Percentiles rank a stretch among this genome's conserved stretches.
These are phyloP conservation scores for Sebastes alutus DNA, from an alignment of 2,797 vertebrate genomes.

Conservation along the genomic window DNA sequence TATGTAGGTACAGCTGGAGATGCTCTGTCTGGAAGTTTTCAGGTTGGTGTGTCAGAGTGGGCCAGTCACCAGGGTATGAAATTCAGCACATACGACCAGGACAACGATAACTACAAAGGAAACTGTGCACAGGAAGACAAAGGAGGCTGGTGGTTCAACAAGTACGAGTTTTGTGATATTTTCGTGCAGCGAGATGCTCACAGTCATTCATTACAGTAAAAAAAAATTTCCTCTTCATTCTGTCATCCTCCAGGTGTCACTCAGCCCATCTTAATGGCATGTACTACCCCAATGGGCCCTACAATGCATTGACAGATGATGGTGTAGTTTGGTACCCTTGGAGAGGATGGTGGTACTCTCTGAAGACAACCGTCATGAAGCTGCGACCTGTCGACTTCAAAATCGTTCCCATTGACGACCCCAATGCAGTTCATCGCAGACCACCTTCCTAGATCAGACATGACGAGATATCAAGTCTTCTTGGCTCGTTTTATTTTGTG, in stretches of 20 bases:
- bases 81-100: constrained; percentile 93
- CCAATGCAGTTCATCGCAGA: constrained; percentile 50
- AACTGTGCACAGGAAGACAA: constrained; percentile 93
- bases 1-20: constrained; percentile 93
- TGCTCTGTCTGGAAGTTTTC: constrained; percentile 84
- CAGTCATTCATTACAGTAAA: neutral
- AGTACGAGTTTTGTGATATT: constrained; percentile 67
- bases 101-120: constrained; percentile 92
- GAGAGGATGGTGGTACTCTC: constrained; percentile 98
- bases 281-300: constrained; percentile 87
- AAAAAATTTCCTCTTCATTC: neutral
- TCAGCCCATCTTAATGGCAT: constrained; percentile 91
- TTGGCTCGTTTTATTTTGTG: neutral
- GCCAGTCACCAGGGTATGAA: constrained; percentile 90
- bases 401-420: constrained; percentile 53
- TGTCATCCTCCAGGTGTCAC: constrained; percentile 87
- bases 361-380: constrained; percentile 93
- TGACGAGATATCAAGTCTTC: neutral
- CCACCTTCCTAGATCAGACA: constrained; percentile 19
- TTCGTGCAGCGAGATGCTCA: neutral
- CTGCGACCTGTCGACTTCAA: constrained; percentile 85
- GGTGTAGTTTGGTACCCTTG: constrained; percentile 94
- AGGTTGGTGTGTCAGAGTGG: constrained; percentile 89
- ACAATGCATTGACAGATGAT: constrained; percentile 86
- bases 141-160: constrained; percentile 98